A percentile compares a stretch with the other conserved stretches of the same genome.
phyloP scores from a whole-genome alignment of 2,797 vertebrate genomes.

The Crocidura indochinensis region DNA sequence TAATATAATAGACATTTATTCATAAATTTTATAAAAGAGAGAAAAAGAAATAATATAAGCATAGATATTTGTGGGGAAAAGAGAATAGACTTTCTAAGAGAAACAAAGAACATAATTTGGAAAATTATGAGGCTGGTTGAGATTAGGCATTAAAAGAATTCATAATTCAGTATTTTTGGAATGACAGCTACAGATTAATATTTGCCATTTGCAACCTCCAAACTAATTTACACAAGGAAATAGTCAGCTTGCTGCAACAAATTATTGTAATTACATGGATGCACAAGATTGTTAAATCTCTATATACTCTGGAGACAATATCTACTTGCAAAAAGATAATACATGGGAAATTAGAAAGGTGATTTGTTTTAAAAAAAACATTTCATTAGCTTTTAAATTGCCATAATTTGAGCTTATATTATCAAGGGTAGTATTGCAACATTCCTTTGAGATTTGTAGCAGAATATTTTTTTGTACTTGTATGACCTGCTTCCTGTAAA shows the following conservation, averaged over 20 bases:
- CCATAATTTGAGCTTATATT: slow-evolving; percentile 46
- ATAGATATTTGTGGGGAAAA: slow-evolving; percentile 21
- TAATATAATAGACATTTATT: slow-evolving; percentile 13
- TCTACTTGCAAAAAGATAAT: slow-evolving; percentile 14
- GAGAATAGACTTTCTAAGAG: background rate
- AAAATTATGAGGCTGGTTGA: slow-evolving; percentile 62
- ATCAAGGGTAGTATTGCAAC: slow-evolving; percentile 6
- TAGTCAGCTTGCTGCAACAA: slow-evolving; percentile 54
- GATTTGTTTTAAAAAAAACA: slow-evolving; percentile 1
- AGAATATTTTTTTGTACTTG: background rate
- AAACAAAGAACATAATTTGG: slow-evolving; percentile 39
- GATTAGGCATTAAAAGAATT: slow-evolving; percentile 66
- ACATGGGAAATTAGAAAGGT: slow-evolving; percentile 11
- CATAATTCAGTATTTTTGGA: slow-evolving; percentile 48
- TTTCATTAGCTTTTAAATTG: slow-evolving; percentile 21
- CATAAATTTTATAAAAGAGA: background rate
- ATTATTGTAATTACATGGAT: slow-evolving; percentile 46
- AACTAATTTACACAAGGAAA: slow-evolving; percentile 41
- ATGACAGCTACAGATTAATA: slow-evolving; percentile 59
- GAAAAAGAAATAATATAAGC: background rate
- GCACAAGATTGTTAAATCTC: background rate
- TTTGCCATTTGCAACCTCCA: slow-evolving; percentile 21
- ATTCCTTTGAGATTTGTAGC: background rate
- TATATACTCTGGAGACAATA: background rate
- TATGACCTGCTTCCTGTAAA: background rate